These are phyloP conservation scores for Parnassius orleans DNA, from an alignment of 2,888 invertebrate genomes.

Conservation along the genomic window DNA sequence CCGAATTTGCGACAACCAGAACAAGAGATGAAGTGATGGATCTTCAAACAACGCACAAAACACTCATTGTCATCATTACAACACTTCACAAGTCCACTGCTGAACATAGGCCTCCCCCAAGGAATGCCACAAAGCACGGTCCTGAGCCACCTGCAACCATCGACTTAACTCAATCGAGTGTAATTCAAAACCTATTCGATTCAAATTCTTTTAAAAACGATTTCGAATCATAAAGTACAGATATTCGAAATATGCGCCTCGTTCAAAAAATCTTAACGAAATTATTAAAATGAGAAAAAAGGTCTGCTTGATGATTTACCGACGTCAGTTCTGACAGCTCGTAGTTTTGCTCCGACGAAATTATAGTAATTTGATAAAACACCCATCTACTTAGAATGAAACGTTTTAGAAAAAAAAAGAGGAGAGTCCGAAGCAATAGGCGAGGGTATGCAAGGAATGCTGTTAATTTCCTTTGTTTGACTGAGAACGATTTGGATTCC, in stretches of 20 bases:
- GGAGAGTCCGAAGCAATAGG: constrained; percentile 38
- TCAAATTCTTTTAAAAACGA: constrained; percentile 71
- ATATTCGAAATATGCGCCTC: constrained; percentile 71
- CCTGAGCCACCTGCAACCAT: no score
- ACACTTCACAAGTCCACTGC: no score
- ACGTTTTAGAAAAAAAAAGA: constrained; percentile 52
- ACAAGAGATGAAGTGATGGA: no score
- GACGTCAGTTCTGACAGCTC: constrained; percentile 77
- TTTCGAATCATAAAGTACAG: constrained; percentile 68
- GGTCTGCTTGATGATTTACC: constrained; percentile 73
- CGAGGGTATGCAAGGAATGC: constrained; percentile 60
- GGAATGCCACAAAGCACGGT: no score
- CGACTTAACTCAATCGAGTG: constrained; percentile 45
- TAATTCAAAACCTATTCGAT: constrained; percentile 58
- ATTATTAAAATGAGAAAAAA: constrained; percentile 68
- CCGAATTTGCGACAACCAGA: no score
- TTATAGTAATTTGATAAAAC: constrained; percentile 79
- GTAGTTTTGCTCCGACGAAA: constrained; percentile 76
- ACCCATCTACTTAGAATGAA: constrained; percentile 74
- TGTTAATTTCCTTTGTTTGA: constrained; percentile 29
- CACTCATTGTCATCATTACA: no score
- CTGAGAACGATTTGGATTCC: background rate
- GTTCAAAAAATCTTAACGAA: constrained; percentile 77
- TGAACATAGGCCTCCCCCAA: no score
- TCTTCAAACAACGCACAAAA: no score